Conservation (phyloP, 2,888 invertebrate genomes). For the Subacronicta megacephala region DNA sequence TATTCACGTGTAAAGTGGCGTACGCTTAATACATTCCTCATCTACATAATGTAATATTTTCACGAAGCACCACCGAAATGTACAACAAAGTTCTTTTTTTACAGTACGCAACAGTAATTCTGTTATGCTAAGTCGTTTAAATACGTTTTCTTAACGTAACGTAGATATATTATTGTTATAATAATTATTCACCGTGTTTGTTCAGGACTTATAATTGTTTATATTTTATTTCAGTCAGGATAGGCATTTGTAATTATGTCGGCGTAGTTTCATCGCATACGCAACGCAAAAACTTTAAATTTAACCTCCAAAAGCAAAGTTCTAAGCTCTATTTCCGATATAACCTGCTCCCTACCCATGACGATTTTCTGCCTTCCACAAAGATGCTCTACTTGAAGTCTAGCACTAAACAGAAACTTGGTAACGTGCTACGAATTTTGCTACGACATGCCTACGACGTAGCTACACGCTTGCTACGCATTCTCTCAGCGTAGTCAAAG, state of each 20-base stretch:
- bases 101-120: slow-evolving; percentile 35
- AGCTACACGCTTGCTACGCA: too few relatives aligned
- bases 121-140: slow-evolving; percentile 23
- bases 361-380: too few relatives aligned
- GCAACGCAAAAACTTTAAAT: too few relatives aligned
- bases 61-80: slow-evolving; percentile 65
- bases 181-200: slow-evolving; percentile 49
- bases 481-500: too few relatives aligned
- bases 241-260: too few relatives aligned
- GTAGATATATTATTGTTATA: slow-evolving; percentile 30
- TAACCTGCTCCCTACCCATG: too few relatives aligned
- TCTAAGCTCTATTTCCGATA: too few relatives aligned
- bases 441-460: too few relatives aligned
- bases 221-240: slow-evolving; percentile 46
- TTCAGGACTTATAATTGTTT: slow-evolving; percentile 49
- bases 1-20: slow-evolving; percentile 77
- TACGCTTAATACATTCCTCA: slow-evolving; percentile 80
- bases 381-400: too few relatives aligned
- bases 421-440: not conserved
- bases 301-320: too few relatives aligned
- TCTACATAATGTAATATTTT: slow-evolving; percentile 82
- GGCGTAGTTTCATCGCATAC: too few relatives aligned
- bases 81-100: slow-evolving; percentile 60
- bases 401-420: too few relatives aligned
- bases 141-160: slow-evolving; percentile 19